Evolutionary conservation across 2,888 invertebrate species (phyloP).

Genomic region (Sinohyriopsis cumingii): DNA sequence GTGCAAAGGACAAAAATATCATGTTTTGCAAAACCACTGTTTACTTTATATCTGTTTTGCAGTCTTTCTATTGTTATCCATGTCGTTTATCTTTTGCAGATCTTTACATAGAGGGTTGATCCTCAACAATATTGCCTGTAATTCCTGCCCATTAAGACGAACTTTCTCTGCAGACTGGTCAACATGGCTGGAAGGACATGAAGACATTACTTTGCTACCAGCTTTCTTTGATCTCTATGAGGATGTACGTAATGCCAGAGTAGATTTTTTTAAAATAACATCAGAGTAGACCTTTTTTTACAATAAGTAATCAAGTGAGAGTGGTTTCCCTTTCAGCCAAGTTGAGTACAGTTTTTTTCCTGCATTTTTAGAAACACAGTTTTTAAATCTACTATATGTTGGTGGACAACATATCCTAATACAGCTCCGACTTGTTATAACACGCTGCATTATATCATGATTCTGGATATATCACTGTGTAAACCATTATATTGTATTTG

Average conservation of each 20-base stretch:
- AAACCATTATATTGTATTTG: too few species aligned
- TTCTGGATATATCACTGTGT: too few species aligned
- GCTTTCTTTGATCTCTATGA: conserved; percentile 95
- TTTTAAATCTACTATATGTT: too few species aligned
- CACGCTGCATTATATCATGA: too few species aligned
- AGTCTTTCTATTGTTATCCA: neutral
- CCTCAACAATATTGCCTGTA: conserved; percentile 81
- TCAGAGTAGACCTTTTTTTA: neutral
- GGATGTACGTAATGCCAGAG: conserved; percentile 77
- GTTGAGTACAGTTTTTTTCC: neutral
- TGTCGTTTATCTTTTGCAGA: conserved; percentile 32
- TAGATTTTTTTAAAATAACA: conserved; percentile 11
- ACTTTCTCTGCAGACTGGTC: conserved; percentile 87
- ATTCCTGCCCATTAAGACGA: conserved; percentile 76
- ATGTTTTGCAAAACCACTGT: too few species aligned
- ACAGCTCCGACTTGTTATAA: too few species aligned
- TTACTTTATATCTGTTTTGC: too few species aligned
- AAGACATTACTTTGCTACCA: conserved; percentile 79
- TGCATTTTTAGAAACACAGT: neutral
- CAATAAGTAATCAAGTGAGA: neutral
- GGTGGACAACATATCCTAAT: too few species aligned
- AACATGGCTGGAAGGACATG: conserved; percentile 73
- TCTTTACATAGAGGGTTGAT: conserved; percentile 76
- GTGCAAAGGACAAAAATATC: too few species aligned
- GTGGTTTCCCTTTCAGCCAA: neutral